These are phyloP conservation scores for Nycticebus coucang DNA, from an alignment of 2,113 vertebrate species.

Conservation along the genomic window DNA sequence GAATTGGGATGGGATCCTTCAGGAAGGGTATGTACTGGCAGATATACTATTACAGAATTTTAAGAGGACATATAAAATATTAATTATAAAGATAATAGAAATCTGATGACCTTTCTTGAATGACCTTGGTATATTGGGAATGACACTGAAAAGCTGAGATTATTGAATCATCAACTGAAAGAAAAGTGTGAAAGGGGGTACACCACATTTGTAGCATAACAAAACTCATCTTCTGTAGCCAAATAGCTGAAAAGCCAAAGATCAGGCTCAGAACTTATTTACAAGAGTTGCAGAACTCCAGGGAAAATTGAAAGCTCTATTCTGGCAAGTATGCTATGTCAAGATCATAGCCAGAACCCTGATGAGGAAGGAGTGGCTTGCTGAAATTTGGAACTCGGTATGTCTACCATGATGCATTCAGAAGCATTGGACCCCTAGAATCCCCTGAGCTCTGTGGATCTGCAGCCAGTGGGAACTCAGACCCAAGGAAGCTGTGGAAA, in stretches of 20 bases:
- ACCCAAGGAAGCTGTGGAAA: neutral
- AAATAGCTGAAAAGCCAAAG: neutral
- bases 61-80: neutral
- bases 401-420: neutral
- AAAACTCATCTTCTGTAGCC: neutral
- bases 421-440: neutral
- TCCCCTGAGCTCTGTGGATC: neutral
- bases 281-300: neutral
- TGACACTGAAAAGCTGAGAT: neutral
- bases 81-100: neutral
- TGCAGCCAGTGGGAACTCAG: neutral
- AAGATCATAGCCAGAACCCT: neutral
- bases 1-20: neutral
- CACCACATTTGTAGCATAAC: neutral
- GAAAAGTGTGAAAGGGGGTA: neutral
- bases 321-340: neutral
- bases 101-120: neutral
- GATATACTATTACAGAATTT: neutral
- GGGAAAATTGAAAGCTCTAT: neutral
- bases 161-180: slow-evolving; percentile 18
- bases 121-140: neutral
- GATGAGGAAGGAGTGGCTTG: accelerated
- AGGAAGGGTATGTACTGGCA: neutral
- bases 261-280: neutral
- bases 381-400: neutral